Base-by-base conservation (phyloP, 2,888 invertebrate genomes). In the Apantesis nais region DNA sequence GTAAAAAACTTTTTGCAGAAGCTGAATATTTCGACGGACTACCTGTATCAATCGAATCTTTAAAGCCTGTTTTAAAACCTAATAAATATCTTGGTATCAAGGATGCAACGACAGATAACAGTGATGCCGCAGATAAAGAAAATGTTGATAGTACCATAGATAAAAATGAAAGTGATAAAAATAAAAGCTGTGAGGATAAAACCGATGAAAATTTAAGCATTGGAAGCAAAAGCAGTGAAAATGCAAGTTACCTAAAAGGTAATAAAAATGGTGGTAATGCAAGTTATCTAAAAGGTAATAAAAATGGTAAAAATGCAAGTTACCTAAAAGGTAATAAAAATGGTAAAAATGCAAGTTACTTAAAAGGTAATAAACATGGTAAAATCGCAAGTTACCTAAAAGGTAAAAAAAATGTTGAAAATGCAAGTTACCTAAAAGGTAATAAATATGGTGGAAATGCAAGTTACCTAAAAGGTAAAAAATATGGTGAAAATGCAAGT, bases 1-100 rank as follows among this genome's bases (percentile, higher is more conserved):
- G 72, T 52, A 60, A 22, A 41, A 69, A 69, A 63, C 31, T 72
- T 12, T 72, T 69, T 37, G 16, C 12, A 19, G 29, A 16, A 66
- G 58, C 60, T 12, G 63, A 66, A 19, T 44, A 48, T 29, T 44
- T 5, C 19, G 16, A 11, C 16, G 31, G 25, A 31, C 0, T 9
- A 9, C 29, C 34, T 11, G 9, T 29, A 31, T 9, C 2, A 25
- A 29, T 22, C 25, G 11, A 22, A 14, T 8, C 16, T 66, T n/a
- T 37, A 14, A 0, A 34, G 11, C 29, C 63, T 39, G 25, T 64
- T 5, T 48, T 37, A 11, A 72, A 72, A 66, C 66, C 68, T 37
- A 41, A 55, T 3, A 68, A 66, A 44, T 67, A 71, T 65, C 48
- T 60, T 41, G 67, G 61, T 14, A 61, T 48, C 14, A 19, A 16